Evolutionary conservation across 2,797 vertebrate species (phyloP), one percentile per base, ranked within the genome.

Genomic region (Enteromius viviparus): DNA sequence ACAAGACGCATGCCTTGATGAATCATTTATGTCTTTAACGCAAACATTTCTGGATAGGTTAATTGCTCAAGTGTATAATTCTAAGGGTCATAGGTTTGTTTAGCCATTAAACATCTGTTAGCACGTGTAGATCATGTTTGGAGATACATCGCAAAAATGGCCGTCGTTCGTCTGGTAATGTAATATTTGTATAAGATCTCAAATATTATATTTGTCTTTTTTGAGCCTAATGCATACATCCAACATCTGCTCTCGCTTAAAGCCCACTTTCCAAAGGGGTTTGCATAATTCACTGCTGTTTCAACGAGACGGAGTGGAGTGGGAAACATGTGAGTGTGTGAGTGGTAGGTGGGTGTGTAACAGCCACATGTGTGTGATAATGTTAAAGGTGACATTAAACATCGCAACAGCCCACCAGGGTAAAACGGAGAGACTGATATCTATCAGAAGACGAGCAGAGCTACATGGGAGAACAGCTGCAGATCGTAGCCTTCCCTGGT

Each of bases 161-260:
- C 21, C 32, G 2, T 2, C 32, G 2, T 58, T 58, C 5, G 6
- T 89, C 74, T 81, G 82, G 83, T 78, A 72, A 45, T 17, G 72
- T 79, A 76, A 23, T 26, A 17, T 76, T 76, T 42, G 72, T 40
- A 4, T 26, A 58, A 23, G 21, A 23, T 40, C 12, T 40, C 32
- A 26, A 76, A 71, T 49, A 17, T 75, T 84, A 85, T 62, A 70
- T 84, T 64, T 47, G 69, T 74, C 45, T 51, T 60, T 60, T 60
- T 76, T 90, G 89, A 89, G 87, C 86, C 91, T 87, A 88, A 87
- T 90, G 87, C 89, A 89, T 92, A 89, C 82, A 83, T 85, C 79
- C 87, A 89, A 91, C 93, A 94, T 93, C 90, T 94, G 94, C 91
- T 94, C 93, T 89, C 89, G 92, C 88, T 95, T 93, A 93, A 80